phyloP scores from a whole-genome alignment of 2,797 vertebrate species.

The Coranthus polyacanthus region DNA sequence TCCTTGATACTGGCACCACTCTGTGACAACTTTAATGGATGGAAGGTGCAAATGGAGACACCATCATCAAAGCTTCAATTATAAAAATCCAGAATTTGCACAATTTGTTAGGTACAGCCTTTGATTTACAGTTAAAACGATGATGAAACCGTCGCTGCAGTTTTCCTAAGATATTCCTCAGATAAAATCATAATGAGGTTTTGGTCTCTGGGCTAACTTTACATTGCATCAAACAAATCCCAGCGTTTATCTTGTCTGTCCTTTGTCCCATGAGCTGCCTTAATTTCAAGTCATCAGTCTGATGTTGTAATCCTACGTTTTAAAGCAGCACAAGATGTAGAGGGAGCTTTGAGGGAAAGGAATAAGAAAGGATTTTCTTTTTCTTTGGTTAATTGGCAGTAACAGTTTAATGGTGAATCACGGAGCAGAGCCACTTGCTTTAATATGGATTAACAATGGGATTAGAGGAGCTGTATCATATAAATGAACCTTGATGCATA shows the following conservation, averaged over 20 bases:
- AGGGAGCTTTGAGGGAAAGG: conserved; percentile 16
- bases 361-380: background rate
- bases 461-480: conserved; percentile 50
- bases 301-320: conserved; percentile 22
- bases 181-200: too few relatives aligned
- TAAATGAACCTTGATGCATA: conserved; percentile 51
- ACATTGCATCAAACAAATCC: background rate
- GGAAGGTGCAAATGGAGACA: too few relatives aligned
- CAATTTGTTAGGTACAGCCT: too few relatives aligned
- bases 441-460: conserved; percentile 58
- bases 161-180: too few relatives aligned
- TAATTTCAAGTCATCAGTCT: conserved; percentile 12
- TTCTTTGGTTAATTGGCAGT: conserved; percentile 28
- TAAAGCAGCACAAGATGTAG: conserved; percentile 15
- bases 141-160: too few relatives aligned
- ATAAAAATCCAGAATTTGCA: too few relatives aligned
- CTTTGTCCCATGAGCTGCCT: conserved; percentile 16
- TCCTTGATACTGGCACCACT: too few relatives aligned
- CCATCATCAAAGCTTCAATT: too few relatives aligned
- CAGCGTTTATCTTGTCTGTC: background rate
- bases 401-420: conserved; percentile 43
- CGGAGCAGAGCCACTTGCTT: conserved; percentile 32
- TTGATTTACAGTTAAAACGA: too few relatives aligned
- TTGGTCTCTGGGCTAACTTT: too few relatives aligned
- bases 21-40: too few relatives aligned